Conservation (phyloP, 2,888 invertebrate species). For the Psococerastis gibbosa region DNA sequence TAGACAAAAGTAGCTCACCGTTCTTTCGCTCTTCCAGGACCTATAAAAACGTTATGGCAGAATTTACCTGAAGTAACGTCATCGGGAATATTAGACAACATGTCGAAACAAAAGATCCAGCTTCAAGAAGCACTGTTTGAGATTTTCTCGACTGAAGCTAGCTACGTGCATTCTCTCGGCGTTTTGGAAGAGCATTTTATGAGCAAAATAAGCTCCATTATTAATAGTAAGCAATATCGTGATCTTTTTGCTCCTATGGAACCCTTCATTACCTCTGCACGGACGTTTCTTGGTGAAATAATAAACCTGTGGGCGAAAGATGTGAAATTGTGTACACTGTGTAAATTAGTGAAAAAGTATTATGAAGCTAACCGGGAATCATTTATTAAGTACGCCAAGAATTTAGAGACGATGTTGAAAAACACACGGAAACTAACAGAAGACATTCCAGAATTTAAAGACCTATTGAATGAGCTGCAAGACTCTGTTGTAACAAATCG, state of each 20-base stretch:
- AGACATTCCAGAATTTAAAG: not conserved
- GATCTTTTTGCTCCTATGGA: not conserved
- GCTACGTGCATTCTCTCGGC: not conserved
- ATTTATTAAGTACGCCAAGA: not conserved
- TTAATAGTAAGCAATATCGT: not conserved
- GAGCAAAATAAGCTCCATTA: not conserved
- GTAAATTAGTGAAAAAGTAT: not conserved
- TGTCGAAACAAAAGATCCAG: not conserved
- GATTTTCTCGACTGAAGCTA: not conserved
- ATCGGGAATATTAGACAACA: not conserved
- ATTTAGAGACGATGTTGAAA: not conserved
- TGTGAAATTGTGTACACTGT: not conserved
- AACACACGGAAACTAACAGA: not conserved
- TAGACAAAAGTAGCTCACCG: too few species aligned
- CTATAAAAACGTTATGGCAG: conserved; percentile 1
- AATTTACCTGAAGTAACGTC: not conserved
- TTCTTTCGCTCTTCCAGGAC: conserved; percentile 1
- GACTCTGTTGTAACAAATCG: not conserved
- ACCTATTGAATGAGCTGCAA: not conserved
- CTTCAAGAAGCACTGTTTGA: not conserved
- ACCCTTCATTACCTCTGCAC: not conserved
- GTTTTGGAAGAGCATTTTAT: not conserved
- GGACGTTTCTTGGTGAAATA: not conserved
- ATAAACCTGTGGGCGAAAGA: not conserved
- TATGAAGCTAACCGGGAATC: not conserved